Evolutionary conservation across 2,797 vertebrate genomes (phyloP).

Genomic region (Meda fulgida): DNA sequence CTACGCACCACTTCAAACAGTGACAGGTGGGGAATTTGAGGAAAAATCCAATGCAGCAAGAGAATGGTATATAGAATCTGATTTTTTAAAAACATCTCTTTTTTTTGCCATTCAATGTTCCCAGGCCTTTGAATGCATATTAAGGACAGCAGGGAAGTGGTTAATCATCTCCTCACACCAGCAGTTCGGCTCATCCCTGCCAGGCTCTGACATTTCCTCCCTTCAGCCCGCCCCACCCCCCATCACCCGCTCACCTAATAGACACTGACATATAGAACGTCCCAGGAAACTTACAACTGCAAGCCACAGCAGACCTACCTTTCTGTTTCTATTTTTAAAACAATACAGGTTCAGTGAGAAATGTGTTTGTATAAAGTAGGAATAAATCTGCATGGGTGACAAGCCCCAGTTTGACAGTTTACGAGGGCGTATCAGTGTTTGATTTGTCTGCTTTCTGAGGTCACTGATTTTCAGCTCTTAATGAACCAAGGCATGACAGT

Average conservation of each 20-base stretch:
- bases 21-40: slow-evolving; percentile 36
- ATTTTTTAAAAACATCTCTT: slow-evolving; percentile 22
- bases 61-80: slow-evolving; percentile 17
- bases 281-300: slow-evolving; percentile 9
- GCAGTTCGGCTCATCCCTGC: slow-evolving; percentile 45
- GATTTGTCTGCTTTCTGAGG: slow-evolving; percentile 42
- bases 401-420: slow-evolving; percentile 32
- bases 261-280: slow-evolving; percentile 45
- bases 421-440: slow-evolving; percentile 30
- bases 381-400: slow-evolving; percentile 48
- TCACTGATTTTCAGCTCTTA: slow-evolving; percentile 49
- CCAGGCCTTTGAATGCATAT: slow-evolving; percentile 38
- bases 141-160: slow-evolving; percentile 46
- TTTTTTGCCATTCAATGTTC: slow-evolving; percentile 45
- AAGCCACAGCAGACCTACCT: slow-evolving; percentile 14
- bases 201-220: slow-evolving; percentile 48
- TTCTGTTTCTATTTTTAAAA: slow-evolving; percentile 22
- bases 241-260: slow-evolving; percentile 42
- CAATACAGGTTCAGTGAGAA: neutral
- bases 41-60: slow-evolving; percentile 18
- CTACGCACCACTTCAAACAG: slow-evolving; percentile 29
- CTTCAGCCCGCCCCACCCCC: slow-evolving; percentile 34
- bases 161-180: slow-evolving; percentile 49
- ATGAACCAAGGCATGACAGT: slow-evolving; percentile 35
- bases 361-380: slow-evolving; percentile 46